Percentiles rank a stretch among this genome's conserved stretches.
These are phyloP conservation scores for Andrena haemorrhoa DNA, from an alignment of 2,888 invertebrate species.

Conservation along the genomic window DNA sequence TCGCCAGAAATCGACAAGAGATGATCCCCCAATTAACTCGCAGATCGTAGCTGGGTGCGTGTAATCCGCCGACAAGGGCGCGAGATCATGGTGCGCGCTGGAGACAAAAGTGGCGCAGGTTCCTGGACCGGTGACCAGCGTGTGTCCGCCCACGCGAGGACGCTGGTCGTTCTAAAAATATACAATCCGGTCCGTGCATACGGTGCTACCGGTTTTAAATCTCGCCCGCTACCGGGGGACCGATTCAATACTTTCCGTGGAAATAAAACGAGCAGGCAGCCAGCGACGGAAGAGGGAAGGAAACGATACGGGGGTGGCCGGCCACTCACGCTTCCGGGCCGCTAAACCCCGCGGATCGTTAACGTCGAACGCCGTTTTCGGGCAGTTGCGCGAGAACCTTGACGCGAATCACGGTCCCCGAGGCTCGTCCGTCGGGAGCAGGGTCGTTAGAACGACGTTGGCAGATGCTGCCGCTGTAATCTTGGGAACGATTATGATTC, in stretches of 20 bases:
- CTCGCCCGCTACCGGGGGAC: slow-evolving; percentile 68
- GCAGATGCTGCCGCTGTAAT: slow-evolving; percentile 20
- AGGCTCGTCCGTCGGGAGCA: not conserved
- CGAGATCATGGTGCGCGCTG: slow-evolving; percentile 36
- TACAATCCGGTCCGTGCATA: slow-evolving; percentile 74
- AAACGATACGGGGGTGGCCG: slow-evolving; percentile 15
- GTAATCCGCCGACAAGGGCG: slow-evolving; percentile 25
- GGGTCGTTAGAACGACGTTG: slow-evolving; percentile 35
- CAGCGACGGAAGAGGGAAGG: not conserved
- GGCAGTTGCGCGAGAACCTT: slow-evolving; percentile 35
- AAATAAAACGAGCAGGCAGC: slow-evolving; percentile 59
- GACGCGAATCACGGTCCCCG: slow-evolving; percentile 23
- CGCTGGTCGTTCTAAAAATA: slow-evolving; percentile 80
- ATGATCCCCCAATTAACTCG: not conserved
- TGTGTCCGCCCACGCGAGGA: slow-evolving; percentile 78
- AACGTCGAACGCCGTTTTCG: slow-evolving; percentile 33
- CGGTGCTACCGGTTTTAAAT: slow-evolving; percentile 83
- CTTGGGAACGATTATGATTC: slow-evolving; percentile 39
- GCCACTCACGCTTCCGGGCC: slow-evolving; percentile 25
- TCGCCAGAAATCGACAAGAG: not conserved
- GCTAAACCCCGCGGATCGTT: slow-evolving; percentile 52
- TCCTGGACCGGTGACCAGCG: slow-evolving; percentile 74
- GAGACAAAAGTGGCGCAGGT: slow-evolving; percentile 68
- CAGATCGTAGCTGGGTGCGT: not conserved
- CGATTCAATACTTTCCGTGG: slow-evolving; percentile 59